Conservation (phyloP, 2,113 vertebrate species). For the Muntiacus reevesi region DNA sequence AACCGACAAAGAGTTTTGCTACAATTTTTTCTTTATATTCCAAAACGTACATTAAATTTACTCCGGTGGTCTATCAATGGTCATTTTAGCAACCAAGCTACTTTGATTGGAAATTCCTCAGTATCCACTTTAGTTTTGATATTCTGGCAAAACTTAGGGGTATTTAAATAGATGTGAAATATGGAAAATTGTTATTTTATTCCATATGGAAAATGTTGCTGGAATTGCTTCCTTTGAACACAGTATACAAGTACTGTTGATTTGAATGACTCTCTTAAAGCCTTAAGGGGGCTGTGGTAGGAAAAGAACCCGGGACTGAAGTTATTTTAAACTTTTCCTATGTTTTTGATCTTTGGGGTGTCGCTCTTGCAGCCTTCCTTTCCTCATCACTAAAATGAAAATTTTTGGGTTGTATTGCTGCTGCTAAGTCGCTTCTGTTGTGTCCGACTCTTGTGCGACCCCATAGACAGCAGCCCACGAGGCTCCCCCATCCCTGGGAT, state of each 20-base stretch:
- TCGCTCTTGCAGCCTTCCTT: background rate
- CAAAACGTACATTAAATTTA: background rate
- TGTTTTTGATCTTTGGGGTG: background rate
- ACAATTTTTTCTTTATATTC: background rate
- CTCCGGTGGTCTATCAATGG: background rate
- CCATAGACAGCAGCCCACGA: too few species aligned
- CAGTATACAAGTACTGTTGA: background rate
- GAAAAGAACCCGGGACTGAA: background rate
- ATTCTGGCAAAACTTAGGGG: background rate
- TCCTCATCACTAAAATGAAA: background rate
- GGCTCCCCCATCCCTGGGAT: too few species aligned
- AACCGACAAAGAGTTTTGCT: slow-evolving; percentile 35
- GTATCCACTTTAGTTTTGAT: background rate
- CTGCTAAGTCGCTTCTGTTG: too few species aligned
- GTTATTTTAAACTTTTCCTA: background rate
- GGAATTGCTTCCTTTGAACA: background rate
- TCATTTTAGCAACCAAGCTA: background rate
- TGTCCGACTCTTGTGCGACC: too few species aligned
- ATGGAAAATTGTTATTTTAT: background rate
- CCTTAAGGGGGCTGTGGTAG: background rate
- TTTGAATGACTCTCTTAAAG: background rate
- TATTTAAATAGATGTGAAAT: slow-evolving; percentile 2
- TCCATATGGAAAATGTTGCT: background rate
- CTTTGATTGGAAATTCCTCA: background rate
- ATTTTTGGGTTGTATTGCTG: background rate